These are phyloP conservation scores for Pantala flavescens DNA, from an alignment of 1,140 invertebrate species.

Conservation along the genomic window DNA sequence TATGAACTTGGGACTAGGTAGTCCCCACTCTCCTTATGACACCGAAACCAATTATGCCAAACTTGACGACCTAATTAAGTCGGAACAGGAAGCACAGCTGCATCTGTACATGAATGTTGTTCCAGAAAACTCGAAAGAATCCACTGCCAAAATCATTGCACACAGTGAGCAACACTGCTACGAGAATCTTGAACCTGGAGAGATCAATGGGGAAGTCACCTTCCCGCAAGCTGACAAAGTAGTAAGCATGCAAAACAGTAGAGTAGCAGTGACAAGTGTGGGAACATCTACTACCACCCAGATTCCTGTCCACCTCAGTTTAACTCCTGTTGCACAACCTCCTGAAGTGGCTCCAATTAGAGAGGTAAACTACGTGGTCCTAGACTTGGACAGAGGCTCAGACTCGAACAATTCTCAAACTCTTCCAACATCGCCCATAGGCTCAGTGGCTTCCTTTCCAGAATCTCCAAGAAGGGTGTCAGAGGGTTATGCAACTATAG, in stretches of 20 bases:
- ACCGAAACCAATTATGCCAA: conserved; percentile 40
- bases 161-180: conserved; percentile 39
- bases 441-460: conserved; percentile 26
- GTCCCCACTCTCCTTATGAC: conserved; percentile 31
- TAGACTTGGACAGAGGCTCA: conserved; percentile 52
- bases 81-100: conserved; percentile 25
- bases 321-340: not conserved
- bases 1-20: conserved; percentile 34
- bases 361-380: conserved; percentile 60
- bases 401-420: conserved; percentile 24
- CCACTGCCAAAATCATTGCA: conserved; percentile 4
- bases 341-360: conserved; percentile 19
- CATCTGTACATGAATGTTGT: conserved; percentile 57
- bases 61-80: conserved; percentile 32
- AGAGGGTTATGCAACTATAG: conserved; percentile 82
- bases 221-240: not conserved
- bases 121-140: conserved; percentile 33
- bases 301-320: not conserved
- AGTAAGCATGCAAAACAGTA: not conserved
- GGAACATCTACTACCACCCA: not conserved
- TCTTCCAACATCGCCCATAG: conserved; percentile 25
- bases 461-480: conserved; percentile 44
- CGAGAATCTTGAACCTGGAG: conserved; percentile 51
- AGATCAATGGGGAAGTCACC: conserved; percentile 24
- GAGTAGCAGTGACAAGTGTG: not conserved